phyloP scores from a whole-genome alignment of 2,888 invertebrate genomes.

The Limnephilus marmoratus region DNA sequence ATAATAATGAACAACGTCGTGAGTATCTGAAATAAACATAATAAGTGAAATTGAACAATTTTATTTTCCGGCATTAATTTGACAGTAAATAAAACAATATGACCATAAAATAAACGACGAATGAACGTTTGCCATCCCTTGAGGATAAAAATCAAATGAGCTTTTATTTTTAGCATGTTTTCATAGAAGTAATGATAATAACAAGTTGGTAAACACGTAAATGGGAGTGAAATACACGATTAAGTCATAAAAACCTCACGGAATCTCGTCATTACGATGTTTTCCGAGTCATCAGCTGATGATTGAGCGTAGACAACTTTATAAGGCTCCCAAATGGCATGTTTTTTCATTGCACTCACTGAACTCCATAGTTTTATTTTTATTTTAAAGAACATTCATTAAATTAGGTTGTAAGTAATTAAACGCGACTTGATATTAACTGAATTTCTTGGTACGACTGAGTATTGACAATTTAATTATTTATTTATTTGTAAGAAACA shows the following conservation, averaged over 20 bases:
- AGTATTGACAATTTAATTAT: no score
- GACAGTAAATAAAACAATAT: background rate
- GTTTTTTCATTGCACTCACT: background rate
- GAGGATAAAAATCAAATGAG: background rate
- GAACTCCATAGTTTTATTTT: background rate
- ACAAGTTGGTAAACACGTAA: background rate
- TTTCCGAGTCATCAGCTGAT: background rate
- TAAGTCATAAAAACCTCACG: background rate
- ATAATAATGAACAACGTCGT: background rate
- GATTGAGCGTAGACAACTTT: background rate
- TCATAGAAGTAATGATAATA: background rate
- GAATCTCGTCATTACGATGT: slow-evolving; percentile 2
- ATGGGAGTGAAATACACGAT: background rate
- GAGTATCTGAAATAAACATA: background rate
- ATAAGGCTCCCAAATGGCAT: background rate
- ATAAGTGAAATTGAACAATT: background rate
- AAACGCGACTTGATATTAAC: background rate
- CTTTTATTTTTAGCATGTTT: background rate
- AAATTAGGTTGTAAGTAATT: background rate
- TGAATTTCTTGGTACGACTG: no score
- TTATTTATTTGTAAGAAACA: no score
- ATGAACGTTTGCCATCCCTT: background rate
- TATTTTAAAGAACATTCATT: background rate
- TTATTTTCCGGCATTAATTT: background rate
- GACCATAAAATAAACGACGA: background rate